Conservation (phyloP, 2,113 vertebrate species). For the Odocoileus virginianus region DNA sequence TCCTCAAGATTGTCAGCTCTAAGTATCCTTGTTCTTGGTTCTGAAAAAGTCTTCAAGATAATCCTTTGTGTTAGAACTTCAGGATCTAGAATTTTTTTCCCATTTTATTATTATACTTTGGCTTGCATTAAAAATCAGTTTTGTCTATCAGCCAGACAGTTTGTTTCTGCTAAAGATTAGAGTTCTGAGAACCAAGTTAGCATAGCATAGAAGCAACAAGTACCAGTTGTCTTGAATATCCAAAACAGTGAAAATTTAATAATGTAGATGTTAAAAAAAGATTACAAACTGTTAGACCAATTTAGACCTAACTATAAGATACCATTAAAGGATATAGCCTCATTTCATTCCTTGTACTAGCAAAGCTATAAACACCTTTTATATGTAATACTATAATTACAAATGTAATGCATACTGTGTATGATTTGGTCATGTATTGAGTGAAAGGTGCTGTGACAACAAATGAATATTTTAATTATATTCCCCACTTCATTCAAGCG, state of each 20-base stretch:
- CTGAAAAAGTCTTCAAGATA: conserved; percentile 7
- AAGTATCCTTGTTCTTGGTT: neutral
- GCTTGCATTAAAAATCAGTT: neutral
- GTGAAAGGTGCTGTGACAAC: neutral
- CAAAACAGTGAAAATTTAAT: neutral
- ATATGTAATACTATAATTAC: neutral
- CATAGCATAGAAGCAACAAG: neutral
- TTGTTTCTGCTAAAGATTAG: conserved; percentile 23
- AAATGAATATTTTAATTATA: neutral
- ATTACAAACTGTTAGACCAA: neutral
- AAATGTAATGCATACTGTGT: neutral
- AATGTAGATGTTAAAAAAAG: neutral
- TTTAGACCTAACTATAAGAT: neutral
- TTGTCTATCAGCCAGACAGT: conserved; percentile 19
- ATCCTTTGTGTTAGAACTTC: neutral
- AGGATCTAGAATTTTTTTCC: neutral
- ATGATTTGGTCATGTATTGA: neutral
- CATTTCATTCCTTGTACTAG: neutral
- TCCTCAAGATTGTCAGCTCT: neutral
- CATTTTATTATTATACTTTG: conserved; percentile 19
- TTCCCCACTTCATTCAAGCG: neutral
- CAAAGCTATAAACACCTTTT: conserved; percentile 19
- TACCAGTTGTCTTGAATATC: neutral
- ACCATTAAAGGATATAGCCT: neutral
- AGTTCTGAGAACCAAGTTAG: neutral